Percentiles rank a stretch among this genome's conserved stretches.
Conservation (phyloP, 2,113 vertebrate genomes). For the Mormyrus lacerda region DNA sequence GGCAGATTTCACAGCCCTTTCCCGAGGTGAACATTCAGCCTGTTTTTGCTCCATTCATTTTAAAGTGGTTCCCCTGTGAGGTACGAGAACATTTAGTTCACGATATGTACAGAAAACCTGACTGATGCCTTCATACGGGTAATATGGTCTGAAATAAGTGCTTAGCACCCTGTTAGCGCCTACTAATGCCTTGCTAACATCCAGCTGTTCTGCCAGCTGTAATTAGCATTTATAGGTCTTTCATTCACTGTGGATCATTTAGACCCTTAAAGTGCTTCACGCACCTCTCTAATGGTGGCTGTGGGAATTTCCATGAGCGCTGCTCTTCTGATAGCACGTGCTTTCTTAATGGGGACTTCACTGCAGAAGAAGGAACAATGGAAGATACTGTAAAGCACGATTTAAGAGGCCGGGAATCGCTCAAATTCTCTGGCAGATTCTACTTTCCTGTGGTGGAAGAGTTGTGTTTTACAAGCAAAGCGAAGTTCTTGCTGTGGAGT, state of each 20-base stretch:
- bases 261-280: no score
- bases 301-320: neutral
- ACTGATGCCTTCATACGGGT: neutral
- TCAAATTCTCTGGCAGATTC: neutral
- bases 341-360: neutral
- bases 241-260: neutral
- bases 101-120: neutral
- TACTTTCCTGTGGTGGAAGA: neutral
- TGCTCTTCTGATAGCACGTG: neutral
- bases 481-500: neutral
- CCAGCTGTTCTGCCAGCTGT: neutral
- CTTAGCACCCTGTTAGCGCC: neutral
- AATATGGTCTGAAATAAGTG: neutral
- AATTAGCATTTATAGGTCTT: neutral
- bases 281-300: neutral
- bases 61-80: neutral
- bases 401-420: neutral
- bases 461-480: neutral
- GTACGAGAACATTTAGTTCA: neutral
- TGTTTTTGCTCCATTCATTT: neutral
- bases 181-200: neutral
- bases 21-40: neutral
- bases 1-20: neutral
- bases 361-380: neutral
- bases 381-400: neutral